These are phyloP conservation scores for Xylota segnis DNA, from an alignment of 2,888 invertebrate genomes.

Conservation along the genomic window DNA sequence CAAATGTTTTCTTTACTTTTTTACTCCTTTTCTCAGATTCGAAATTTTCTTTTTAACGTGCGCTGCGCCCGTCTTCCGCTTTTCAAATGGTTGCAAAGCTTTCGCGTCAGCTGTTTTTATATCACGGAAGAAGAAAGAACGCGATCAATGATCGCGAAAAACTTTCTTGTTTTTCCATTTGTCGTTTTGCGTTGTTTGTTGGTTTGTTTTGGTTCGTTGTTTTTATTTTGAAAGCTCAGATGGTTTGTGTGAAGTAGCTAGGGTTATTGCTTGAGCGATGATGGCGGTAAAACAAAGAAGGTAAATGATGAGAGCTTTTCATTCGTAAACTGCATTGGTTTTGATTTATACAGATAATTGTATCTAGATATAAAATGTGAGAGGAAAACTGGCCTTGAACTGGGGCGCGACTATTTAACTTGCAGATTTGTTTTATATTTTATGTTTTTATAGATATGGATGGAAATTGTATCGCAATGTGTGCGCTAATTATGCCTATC, in stretches of 20 bases:
- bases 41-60: constrained; percentile 51
- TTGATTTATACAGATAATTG: constrained; percentile 23
- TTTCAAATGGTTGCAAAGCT: constrained; percentile 83
- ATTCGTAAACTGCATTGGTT: constrained; percentile 42
- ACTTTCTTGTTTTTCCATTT: constrained; percentile 68
- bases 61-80: constrained; percentile 81
- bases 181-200: constrained; percentile 51
- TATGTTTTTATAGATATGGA: not conserved
- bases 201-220: constrained; percentile 56
- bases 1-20: constrained; percentile 42
- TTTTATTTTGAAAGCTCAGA: constrained; percentile 56
- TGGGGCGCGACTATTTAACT: constrained; percentile 34
- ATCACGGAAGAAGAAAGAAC: constrained; percentile 81
- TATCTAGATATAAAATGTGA: constrained; percentile 53
- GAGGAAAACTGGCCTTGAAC: constrained; percentile 65
- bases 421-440: constrained; percentile 7
- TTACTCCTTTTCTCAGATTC: constrained; percentile 23
- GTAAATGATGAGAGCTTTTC: constrained; percentile 54
- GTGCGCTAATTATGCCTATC: not conserved
- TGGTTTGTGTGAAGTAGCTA: constrained; percentile 20
- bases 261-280: constrained; percentile 39
- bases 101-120: constrained; percentile 84
- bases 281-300: constrained; percentile 61
- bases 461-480: not conserved
- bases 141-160: constrained; percentile 79